Evolutionary conservation across 2,113 vertebrate genomes (phyloP), one percentile per base, ranked within the genome.

Genomic region (Macquaria australasica): DNA sequence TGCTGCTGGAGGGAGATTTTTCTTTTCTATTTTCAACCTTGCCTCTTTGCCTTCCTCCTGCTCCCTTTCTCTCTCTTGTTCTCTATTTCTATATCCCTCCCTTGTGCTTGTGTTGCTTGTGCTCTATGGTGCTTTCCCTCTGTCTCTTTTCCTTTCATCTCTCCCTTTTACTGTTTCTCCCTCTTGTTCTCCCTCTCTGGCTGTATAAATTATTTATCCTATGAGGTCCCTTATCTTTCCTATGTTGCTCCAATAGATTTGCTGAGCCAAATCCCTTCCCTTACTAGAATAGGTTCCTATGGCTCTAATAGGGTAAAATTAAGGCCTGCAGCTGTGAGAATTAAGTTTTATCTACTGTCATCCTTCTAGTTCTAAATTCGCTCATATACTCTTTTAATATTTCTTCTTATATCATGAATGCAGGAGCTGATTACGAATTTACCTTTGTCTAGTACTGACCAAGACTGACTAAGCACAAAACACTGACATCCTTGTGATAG

Each of bases 201-300:
- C 86, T 43, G 16, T 81, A 90, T 94, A 86, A 93, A 94, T 95
- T 86, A 95, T 95, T 92, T 80, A 94, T 94, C 55, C 79, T 67
- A n/a, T 55, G 58, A 67, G 73, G 55, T 91, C 18, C 73, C 89
- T 95, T 93, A 95, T 95, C 91, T 91, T 58, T 64, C 56, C 79
- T 66, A 39, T 31, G 20, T 86, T 76, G 83, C 90, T 84, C 64
- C 77, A 79, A 69, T 84, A 78, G 76, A 92, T 94, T 90, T 91
- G 88, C 84, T 55, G 69, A 83, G 86, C 81, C 84, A 89, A 92
- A 92, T 94, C 91, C 83, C 64, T 70, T 79, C 28, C 82, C 87
- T 73, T 80, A 85, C 69, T 71, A 5, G 64, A 87, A 77, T 70
- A 28, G 68, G 70, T 68, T 90, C 70, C 55, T 86, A 0, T 82